Percentiles rank a stretch among this genome's conserved stretches.
phyloP scores from a whole-genome alignment of 2,797 vertebrate genomes.

The Hoplostethus atlanticus region DNA sequence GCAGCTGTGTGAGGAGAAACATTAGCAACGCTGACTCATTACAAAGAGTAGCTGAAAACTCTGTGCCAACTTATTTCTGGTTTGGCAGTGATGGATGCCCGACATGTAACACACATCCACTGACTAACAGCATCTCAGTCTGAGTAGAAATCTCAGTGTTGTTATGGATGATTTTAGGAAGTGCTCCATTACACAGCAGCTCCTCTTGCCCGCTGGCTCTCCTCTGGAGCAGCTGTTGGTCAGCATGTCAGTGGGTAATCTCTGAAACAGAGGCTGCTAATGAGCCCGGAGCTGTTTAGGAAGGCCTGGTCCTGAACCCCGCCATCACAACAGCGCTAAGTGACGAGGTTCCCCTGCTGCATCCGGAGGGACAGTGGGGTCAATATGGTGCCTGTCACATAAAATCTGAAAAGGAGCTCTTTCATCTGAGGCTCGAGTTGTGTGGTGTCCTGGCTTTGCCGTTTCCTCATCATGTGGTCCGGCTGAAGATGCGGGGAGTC shows the following conservation, averaged over 20 bases:
- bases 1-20: constrained; percentile 71
- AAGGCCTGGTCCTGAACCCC: constrained; percentile 65
- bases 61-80: constrained; percentile 62
- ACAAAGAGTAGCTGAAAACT: constrained; percentile 56
- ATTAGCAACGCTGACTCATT: constrained; percentile 72
- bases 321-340: constrained; percentile 43
- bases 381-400: background rate
- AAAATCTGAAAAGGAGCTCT: background rate
- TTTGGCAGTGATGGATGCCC: constrained; percentile 50
- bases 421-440: background rate
- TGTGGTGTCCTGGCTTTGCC: background rate
- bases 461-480: background rate
- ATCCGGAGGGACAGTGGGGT: constrained; percentile 31
- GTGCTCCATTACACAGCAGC: constrained; percentile 50
- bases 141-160: constrained; percentile 57
- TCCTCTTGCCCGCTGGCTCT: constrained; percentile 64
- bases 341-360: constrained; percentile 68
- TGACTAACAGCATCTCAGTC: constrained; percentile 31
- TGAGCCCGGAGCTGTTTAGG: constrained; percentile 65
- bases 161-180: constrained; percentile 65
- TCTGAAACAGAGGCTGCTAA: constrained; percentile 68
- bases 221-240: constrained; percentile 79
- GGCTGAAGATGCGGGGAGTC: background rate
- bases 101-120: constrained; percentile 36
- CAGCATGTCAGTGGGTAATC: constrained; percentile 71